A percentile compares a stretch with the other conserved stretches of the same genome.
These are phyloP conservation scores for Melikaiella ostensackeni DNA, from an alignment of 2,888 invertebrate species.

Conservation along the genomic window DNA sequence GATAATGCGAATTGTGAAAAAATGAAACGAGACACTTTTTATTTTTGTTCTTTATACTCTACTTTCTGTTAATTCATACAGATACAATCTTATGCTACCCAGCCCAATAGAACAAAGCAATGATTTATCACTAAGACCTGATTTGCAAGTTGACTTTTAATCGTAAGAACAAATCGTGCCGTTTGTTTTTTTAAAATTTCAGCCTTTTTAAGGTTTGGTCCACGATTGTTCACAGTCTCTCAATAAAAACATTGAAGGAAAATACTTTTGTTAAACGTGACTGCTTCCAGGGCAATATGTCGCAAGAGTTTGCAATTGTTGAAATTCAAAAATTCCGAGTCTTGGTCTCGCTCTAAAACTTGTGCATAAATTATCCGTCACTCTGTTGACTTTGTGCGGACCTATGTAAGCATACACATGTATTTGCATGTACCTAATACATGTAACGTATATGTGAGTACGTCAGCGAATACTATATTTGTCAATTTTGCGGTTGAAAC, in stretches of 20 bases:
- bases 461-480: slow-evolving; percentile 40
- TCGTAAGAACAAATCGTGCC: neutral
- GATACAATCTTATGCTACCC: too few relatives aligned
- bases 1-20: neutral
- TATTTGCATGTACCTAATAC: slow-evolving; percentile 23
- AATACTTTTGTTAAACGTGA: slow-evolving; percentile 49
- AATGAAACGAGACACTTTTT: neutral
- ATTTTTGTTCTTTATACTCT: too few relatives aligned
- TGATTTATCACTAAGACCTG: slow-evolving; percentile 10
- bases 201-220: neutral
- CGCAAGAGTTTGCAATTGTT: slow-evolving; percentile 52
- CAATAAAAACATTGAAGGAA: slow-evolving; percentile 17
- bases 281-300: slow-evolving; percentile 42
- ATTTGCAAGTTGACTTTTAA: slow-evolving; percentile 4
- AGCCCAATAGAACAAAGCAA: neutral
- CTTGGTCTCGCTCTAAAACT: slow-evolving; percentile 51
- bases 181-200: neutral
- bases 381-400: slow-evolving; percentile 40
- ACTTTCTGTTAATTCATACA: too few relatives aligned
- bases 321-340: slow-evolving; percentile 52
- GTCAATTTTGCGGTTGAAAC: slow-evolving; percentile 40
- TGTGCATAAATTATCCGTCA: slow-evolving; percentile 48
- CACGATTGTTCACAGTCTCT: neutral
- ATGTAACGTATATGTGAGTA: slow-evolving; percentile 29
- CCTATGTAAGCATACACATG: neutral